Percentiles rank a stretch among this genome's conserved stretches.
Evolutionary conservation across 2,797 vertebrate genomes (phyloP).

Genomic region (Yasuhikotakia modesta): DNA sequence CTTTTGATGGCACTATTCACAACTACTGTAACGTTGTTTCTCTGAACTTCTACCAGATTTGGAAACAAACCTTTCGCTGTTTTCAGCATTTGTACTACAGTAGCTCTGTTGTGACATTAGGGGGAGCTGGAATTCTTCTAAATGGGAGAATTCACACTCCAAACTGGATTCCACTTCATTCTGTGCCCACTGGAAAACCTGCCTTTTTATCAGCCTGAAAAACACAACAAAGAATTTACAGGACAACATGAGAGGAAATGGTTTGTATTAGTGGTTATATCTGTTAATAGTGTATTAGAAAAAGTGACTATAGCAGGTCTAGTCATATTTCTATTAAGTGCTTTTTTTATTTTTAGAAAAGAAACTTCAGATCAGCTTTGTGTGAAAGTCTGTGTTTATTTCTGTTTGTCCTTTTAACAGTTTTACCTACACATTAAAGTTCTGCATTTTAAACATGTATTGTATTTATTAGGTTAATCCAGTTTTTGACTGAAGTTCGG

Average conservation of each 20-base stretch:
- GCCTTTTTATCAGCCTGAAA: conserved; percentile 34
- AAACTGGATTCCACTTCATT: neutral
- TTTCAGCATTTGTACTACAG: conserved; percentile 54
- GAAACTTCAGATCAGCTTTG: neutral
- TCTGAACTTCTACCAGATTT: conserved; percentile 11
- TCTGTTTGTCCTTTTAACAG: conserved; percentile 7
- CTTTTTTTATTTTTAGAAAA: conserved; percentile 3
- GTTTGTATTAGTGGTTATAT: neutral
- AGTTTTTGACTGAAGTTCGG: neutral
- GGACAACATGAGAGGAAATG: conserved; percentile 29
- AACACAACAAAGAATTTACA: conserved; percentile 9
- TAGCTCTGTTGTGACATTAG: conserved; percentile 73
- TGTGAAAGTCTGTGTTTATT: neutral
- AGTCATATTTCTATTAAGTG: neutral
- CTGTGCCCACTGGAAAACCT: conserved; percentile 26
- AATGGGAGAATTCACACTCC: neutral
- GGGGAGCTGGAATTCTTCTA: conserved; percentile 81
- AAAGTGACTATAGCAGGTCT: neutral
- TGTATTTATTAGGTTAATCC: neutral
- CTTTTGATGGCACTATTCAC: conserved; percentile 30
- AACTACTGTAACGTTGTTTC: conserved; percentile 11
- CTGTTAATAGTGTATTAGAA: neutral
- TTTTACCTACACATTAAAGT: neutral
- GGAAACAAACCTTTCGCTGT: neutral
- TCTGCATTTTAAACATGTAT: neutral